Evolutionary conservation across 2,888 invertebrate species (phyloP), one percentile per base, ranked within the genome.

Genomic region (Koerneria pararmatus): DNA sequence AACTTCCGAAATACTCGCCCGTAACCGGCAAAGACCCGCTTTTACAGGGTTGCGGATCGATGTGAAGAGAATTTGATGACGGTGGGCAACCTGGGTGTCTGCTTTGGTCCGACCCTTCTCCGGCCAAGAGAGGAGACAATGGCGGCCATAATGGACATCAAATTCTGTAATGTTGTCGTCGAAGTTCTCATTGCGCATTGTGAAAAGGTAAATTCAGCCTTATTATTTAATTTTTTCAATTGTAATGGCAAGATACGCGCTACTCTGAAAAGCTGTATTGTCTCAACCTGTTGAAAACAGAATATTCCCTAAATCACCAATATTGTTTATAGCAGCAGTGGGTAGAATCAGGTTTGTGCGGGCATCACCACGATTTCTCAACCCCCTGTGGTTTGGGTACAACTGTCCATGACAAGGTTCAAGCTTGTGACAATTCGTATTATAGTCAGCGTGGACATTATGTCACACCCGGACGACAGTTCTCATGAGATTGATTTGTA

Each of bases 91-190:
- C 87, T 98, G 80, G 95, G 94, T 2, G 95, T 98, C 63, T 97
- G 97, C 85, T 95, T 97, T 86, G 97, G 95, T 31, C 97, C 97
- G 35, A 95, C 95, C 61, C 87, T 98, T 80, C 87, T 98, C 84
- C 88, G 95, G 69, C 92, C 95, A 5, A 91, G 92, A 87, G 92
- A 94, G 84, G 95, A 97, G 87, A 93, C 95, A 8, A 92, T 98
- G 69, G 95, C 97, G 68, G 93, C 95, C 83, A 95, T 98, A 83
- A 91, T 97, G 88, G 95, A 98, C 86, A 91, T 97, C 78, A 98
- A 98, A 87, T 98, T 97, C 88, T 94, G 93, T 87, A 97, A 97
- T 86, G 92, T 97, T 82, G 92, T 97, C 74, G 93, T 97, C 66
- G 95, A 97, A 87, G 92, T 95, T 83, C 88, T 97, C 73, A 91